Conservation (phyloP, 1,140 invertebrate species). For the Wiebesia pumilae region DNA sequence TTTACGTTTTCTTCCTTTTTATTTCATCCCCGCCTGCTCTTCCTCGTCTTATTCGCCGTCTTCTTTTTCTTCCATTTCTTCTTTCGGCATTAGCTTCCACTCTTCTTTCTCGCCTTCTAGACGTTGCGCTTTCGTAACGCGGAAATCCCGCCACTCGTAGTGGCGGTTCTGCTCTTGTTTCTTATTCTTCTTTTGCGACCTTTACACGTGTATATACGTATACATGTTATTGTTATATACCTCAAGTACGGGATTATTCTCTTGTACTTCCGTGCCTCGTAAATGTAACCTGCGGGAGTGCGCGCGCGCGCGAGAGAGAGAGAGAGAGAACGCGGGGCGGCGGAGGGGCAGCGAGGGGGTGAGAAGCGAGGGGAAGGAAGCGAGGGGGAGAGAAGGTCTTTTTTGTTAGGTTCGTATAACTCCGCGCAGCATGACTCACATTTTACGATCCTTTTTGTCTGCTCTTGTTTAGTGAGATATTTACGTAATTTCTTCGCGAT, state of each 20-base stretch:
- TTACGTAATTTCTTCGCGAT: slow-evolving; percentile 39
- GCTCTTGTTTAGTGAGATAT: slow-evolving; percentile 38
- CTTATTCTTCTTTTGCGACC: neutral
- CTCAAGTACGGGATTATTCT: slow-evolving; percentile 22
- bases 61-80: neutral
- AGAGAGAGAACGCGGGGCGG: neutral
- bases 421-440: neutral
- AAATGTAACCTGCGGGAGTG: slow-evolving; percentile 11
- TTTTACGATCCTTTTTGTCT: slow-evolving; percentile 36
- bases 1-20: slow-evolving; percentile 10
- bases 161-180: neutral
- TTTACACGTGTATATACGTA: neutral
- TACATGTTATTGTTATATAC: slow-evolving; percentile 15
- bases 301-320: neutral
- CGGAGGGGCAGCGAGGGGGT: too few species aligned
- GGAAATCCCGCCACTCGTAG: neutral
- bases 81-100: too few species aligned
- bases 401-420: neutral
- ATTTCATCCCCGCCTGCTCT: neutral
- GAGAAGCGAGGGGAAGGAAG: neutral
- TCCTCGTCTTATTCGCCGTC: too few species aligned
- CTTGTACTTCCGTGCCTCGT: slow-evolving; percentile 28
- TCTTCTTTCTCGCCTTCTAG: neutral
- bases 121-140: neutral
- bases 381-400: neutral